Evolutionary conservation across 2,888 invertebrate genomes (phyloP), one percentile per base, ranked within the genome.

Genomic region (Zootermopsis nevadensis): DNA sequence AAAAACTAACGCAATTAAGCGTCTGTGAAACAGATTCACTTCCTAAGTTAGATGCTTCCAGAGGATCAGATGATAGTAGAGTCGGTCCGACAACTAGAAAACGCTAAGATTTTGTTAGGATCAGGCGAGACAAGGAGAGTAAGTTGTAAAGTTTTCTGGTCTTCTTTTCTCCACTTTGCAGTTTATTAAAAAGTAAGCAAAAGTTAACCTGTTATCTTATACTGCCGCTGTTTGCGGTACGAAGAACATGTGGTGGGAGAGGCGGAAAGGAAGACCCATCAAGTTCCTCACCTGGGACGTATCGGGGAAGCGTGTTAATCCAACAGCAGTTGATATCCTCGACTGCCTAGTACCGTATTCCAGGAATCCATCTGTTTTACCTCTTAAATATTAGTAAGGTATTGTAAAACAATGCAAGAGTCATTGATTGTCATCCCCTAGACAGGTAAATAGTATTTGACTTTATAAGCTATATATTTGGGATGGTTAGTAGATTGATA

Each of bases 161-260:
- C 31, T 31, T 31, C 31, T 35, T n/a, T 66, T 38, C 27, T 38
- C 82, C 33, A 83, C 83, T 85, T 85, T 85, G 84, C 85, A 85
- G 84, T 85, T 85, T 85, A 85, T 85, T 85, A 85, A 85, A 85
- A 85, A 85, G 85, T 85, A 82, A 85, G 84, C 85, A 83, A 83
- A 85, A 85, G 85, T 85, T 85, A 84, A 84, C 83, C 83, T 85
- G 85, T 84, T 84, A 83, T 84, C 85, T 84, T 83, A 83, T 81
- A 83, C 81, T 83, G 66, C 76, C 80, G 48, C 19, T 33, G 19
- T 69, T 38, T 42, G 38, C 48, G 77, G 77, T 53, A 30, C 22
- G 30, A 77, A 30, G 74, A 74, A 38, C 38, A 74, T 74, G 74
- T 74, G 74, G 38, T 74, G 74, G 74, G 31, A 10, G 33, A 38